These are phyloP conservation scores for Macroteleia sp. DNA, from an alignment of 2,888 invertebrate species.

Conservation along the genomic window DNA sequence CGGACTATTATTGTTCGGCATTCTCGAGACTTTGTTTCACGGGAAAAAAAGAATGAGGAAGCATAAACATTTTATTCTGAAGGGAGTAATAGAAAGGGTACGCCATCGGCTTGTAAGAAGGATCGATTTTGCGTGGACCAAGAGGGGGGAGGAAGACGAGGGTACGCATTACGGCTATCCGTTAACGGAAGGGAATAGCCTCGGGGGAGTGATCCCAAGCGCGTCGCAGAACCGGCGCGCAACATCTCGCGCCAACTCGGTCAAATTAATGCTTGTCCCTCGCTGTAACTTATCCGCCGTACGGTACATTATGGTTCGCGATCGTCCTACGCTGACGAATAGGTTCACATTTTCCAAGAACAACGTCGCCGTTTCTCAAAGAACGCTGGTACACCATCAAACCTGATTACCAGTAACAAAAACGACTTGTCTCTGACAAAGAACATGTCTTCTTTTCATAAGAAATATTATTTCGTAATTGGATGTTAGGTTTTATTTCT, in stretches of 20 bases:
- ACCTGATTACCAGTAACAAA: conserved; percentile 48
- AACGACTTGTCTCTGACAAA: conserved; percentile 10
- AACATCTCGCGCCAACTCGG: conserved; percentile 73
- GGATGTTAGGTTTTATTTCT: no score
- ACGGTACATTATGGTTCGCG: conserved; percentile 73
- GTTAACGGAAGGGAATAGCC: conserved; percentile 79
- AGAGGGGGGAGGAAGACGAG: no score
- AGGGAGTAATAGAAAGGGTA: background rate
- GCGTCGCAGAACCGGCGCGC: conserved; percentile 61
- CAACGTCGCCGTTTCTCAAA: conserved; percentile 51
- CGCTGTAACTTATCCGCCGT: conserved; percentile 74
- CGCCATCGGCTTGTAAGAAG: conserved; percentile 66
- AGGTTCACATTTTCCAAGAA: conserved; percentile 54
- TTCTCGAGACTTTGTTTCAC: conserved; percentile 24
- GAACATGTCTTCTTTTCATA: background rate
- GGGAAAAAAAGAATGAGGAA: conserved; percentile 7
- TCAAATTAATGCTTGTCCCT: conserved; percentile 81
- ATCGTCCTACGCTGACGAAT: conserved; percentile 68
- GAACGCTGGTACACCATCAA: conserved; percentile 31
- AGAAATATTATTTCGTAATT: conserved; percentile 1
- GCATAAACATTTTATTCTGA: conserved; percentile 23
- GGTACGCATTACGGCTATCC: conserved; percentile 72
- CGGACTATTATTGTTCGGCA: conserved; percentile 32
- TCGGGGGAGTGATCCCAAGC: conserved; percentile 77
- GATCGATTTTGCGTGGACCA: conserved; percentile 73